Conservation (phyloP, 2,113 vertebrate species). For the Nipponia nippon region DNA sequence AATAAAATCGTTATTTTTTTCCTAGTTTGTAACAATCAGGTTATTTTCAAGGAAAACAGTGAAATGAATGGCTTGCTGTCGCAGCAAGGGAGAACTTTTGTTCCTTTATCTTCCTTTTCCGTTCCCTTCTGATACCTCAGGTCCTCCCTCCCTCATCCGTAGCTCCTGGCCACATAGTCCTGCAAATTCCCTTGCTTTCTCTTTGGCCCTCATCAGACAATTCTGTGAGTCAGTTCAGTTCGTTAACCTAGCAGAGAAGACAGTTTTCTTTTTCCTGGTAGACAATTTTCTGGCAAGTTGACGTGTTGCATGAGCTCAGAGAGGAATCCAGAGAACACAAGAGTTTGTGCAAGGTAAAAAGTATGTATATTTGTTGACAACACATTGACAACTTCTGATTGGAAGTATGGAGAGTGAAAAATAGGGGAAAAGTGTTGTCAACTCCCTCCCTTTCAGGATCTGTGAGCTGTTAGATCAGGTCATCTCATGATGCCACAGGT, state of each 20-base stretch:
- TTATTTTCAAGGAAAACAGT: neutral
- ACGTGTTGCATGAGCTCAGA: neutral
- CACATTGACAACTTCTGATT: neutral
- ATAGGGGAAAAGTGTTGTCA: neutral
- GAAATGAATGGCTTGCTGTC: neutral
- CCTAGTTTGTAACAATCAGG: neutral
- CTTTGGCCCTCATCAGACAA: neutral
- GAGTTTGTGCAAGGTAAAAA: neutral
- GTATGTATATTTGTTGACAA: neutral
- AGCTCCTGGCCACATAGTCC: neutral
- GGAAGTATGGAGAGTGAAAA: neutral
- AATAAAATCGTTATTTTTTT: neutral
- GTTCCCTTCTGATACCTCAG: neutral
- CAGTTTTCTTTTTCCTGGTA: neutral
- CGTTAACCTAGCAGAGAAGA: neutral
- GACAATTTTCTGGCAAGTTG: neutral
- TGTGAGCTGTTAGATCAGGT: neutral
- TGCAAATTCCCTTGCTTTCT: neutral
- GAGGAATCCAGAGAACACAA: neutral
- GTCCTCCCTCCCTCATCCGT: neutral
- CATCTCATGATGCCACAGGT: neutral
- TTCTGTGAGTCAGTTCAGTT: neutral
- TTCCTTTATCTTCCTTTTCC: neutral
- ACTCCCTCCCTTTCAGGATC: neutral
- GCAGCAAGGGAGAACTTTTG: neutral